Conservation (phyloP, 2,797 vertebrate genomes). For the Euphonia xanthogaster region DNA sequence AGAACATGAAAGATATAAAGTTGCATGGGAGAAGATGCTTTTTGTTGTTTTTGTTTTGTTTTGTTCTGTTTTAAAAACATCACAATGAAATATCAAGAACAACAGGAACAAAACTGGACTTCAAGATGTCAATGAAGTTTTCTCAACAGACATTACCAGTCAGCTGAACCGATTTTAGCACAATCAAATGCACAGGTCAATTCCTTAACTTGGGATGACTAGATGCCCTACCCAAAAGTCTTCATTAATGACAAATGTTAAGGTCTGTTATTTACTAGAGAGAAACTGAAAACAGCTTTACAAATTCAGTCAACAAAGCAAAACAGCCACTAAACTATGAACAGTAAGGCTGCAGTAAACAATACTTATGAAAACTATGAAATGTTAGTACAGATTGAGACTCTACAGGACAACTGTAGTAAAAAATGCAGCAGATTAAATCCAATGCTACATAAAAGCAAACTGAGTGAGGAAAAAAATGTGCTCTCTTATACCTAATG, state of each 20-base stretch:
- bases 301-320: neutral
- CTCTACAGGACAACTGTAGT: neutral
- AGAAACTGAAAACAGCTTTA: neutral
- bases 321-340: neutral
- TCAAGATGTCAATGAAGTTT: neutral
- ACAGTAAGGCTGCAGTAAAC: neutral
- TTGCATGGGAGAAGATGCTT: accelerated
- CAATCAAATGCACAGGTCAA: neutral
- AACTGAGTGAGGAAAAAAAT: neutral
- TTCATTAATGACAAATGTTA: neutral
- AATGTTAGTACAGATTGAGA: neutral
- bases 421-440: neutral
- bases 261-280: neutral
- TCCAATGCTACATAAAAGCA: neutral
- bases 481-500: neutral
- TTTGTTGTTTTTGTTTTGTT: no score
- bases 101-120: neutral
- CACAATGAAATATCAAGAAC: neutral
- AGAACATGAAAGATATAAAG: neutral
- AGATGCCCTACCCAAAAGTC: neutral
- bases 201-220: neutral
- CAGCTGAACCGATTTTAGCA: neutral
- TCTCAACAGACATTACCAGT: neutral
- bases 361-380: neutral
- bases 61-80: neutral